Evolutionary conservation across 1,140 invertebrate genomes (phyloP).

Genomic region (Proales similis): DNA sequence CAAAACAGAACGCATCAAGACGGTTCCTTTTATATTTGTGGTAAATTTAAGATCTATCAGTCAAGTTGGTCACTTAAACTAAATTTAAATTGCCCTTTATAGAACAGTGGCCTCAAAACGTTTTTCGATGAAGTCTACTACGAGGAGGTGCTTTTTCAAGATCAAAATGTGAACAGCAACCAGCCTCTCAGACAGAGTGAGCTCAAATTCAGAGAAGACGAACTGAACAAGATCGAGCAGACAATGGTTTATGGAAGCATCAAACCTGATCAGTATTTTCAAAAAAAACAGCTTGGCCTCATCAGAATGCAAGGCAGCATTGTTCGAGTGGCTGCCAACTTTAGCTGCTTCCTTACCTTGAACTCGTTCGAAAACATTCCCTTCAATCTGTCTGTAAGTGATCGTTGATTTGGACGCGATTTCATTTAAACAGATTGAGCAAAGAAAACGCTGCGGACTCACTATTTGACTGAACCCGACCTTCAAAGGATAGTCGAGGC

Average conservation of each 20-base stretch:
- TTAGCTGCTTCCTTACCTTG: slow-evolving; percentile 51
- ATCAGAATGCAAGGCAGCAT: slow-evolving; percentile 51
- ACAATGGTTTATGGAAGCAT: slow-evolving; percentile 16
- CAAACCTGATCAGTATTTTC: slow-evolving; percentile 42
- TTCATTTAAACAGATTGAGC: no score
- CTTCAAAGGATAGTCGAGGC: no score
- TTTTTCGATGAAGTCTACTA: slow-evolving; percentile 32
- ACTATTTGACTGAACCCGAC: no score
- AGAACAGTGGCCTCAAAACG: slow-evolving; percentile 11
- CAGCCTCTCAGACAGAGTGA: no score
- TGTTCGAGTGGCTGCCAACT: slow-evolving; percentile 46
- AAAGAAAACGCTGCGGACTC: no score
- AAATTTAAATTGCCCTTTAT: neutral
- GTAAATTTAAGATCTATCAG: neutral
- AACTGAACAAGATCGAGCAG: slow-evolving; percentile 22
- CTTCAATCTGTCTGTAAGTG: no score
- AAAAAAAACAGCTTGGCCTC: slow-evolving; percentile 44
- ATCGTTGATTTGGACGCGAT: no score
- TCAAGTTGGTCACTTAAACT: neutral
- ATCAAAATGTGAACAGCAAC: no score
- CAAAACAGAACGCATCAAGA: slow-evolving; percentile 8
- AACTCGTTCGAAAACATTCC: slow-evolving; percentile 41
- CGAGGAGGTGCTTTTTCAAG: no score
- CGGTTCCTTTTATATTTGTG: slow-evolving; percentile 13
- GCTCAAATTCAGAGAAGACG: slow-evolving; percentile 34